These are phyloP conservation scores for Chloroceryle inda DNA, from an alignment of 2,797 vertebrate genomes.

Conservation along the genomic window DNA sequence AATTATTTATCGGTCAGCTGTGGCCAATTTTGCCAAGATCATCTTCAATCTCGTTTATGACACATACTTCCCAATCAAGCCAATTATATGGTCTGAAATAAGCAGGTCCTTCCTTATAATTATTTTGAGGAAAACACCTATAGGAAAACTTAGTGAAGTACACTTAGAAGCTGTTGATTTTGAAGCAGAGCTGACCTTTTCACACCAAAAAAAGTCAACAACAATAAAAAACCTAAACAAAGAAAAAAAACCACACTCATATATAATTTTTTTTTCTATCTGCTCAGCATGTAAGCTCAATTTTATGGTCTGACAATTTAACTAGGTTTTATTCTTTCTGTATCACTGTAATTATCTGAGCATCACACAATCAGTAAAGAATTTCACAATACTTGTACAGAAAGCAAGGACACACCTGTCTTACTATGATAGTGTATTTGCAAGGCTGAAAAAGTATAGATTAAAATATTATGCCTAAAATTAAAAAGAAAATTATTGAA, in stretches of 20 bases:
- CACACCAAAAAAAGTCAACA: background rate
- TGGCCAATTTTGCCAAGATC: slow-evolving; percentile 25
- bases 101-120: background rate
- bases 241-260: background rate
- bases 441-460: background rate
- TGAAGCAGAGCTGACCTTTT: background rate
- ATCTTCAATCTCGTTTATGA: slow-evolving; percentile 49
- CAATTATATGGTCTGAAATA: slow-evolving; percentile 37
- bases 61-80: slow-evolving; percentile 8
- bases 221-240: accelerated
- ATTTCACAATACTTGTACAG: background rate
- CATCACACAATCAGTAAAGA: background rate
- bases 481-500: background rate
- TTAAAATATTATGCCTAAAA: background rate
- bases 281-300: background rate
- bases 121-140: background rate
- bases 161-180: background rate
- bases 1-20: slow-evolving; percentile 56
- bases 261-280: background rate
- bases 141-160: background rate
- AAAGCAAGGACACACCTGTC: background rate
- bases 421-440: background rate
- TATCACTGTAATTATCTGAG: background rate
- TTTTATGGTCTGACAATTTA: background rate
- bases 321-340: background rate